Base-by-base conservation (phyloP, 2,797 vertebrate genomes). In the Malacoraja senta region DNA sequence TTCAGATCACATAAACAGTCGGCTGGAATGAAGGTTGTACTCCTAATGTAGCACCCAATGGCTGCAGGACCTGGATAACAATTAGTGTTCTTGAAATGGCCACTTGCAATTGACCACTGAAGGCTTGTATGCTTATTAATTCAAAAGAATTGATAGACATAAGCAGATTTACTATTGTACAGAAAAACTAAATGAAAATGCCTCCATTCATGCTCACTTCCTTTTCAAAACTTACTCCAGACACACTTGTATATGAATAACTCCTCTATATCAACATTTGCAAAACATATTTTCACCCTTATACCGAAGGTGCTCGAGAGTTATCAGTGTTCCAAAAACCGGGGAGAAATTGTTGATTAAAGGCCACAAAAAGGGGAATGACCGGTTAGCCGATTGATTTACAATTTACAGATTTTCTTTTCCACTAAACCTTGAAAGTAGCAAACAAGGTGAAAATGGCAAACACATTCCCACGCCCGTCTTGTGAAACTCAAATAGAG, bases 121-220 rank as follows among this genome's bases (percentile, higher is more conserved):
- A 92, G 90, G 53, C 44, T 38, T 53, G 38, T 15, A 38, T 76
- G 71, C 38, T 76, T n/a, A 15, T 38, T 53, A 26, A 92, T 35
- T 76, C 72, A 38, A 92, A 92, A 92, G 71, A 74, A 26, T 38
- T 58, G 71, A 10, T 53, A 71, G 72, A 76, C 35, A 72, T 35
- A 71, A 91, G 35, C 7, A 44, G 26, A 29, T 53, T 92, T 58
- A 71, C 68, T 72, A 26, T 44, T 91, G 19, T 21, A 91, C 86
- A 71, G 9, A 74, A 74, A 32, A 72, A 91, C 88, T 44, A 76
- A 44, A 92, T 76, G 72, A 76, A 74, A 92, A 74, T 8, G 13
- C 24, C 53, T 92, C 38, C 90, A 38, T 92, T 92, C 71, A 53
- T 53, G 24, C 90, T 92, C 90, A 76, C 53, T 92, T 92, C 90